Evolutionary conservation across 2,797 vertebrate genomes (phyloP), one percentile per base, ranked within the genome.

Genomic region (Pachyuromys duprasi): DNA sequence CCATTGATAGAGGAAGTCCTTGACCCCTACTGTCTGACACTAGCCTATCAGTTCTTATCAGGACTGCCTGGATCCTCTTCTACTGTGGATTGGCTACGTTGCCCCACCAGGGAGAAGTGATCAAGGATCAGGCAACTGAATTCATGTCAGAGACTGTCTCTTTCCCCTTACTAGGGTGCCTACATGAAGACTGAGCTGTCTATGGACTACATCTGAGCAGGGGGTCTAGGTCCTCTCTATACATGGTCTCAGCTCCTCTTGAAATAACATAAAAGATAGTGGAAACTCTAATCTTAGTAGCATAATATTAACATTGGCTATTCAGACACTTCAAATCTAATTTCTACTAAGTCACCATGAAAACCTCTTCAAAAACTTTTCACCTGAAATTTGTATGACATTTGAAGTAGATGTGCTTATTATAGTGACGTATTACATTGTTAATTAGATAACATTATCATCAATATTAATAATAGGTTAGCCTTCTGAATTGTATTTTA

Each of bases 401-500:
- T 39, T 84, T 7, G 3, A 84, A 72, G 31, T 70, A 53, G 39
- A 63, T 91, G 33, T 69, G 2, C 13, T 91, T 92, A 92, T 65
- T 45, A 63, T 57, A 79, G 26, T 91, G 87, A 80, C 9, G 57
- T 11, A 65, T 89, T 89, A 79, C 9, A 90, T 84, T 74, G 26
- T 13, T 89, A 93, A 93, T 90, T 88, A 53, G n/a, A 45, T 78
- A 93, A 81, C 67, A 70, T 18, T 14, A 91, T 87, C 13, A 24
- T 22, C 11, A 74, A 92, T 70, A 11, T 2, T 45, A 42, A 95
- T 55, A 67, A 74, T 33, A 3, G 22, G 12, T 45, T 31, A 89
- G 70, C 11, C 45, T 89, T 75, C 31, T 62, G n/a, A 96, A 95
- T 49, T 31, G 4, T 22, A 74, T 83, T 89, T 90, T 89, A 86